These are phyloP conservation scores for Denticeps clupeoides DNA, from an alignment of 2,797 vertebrate genomes.

Conservation along the genomic window DNA sequence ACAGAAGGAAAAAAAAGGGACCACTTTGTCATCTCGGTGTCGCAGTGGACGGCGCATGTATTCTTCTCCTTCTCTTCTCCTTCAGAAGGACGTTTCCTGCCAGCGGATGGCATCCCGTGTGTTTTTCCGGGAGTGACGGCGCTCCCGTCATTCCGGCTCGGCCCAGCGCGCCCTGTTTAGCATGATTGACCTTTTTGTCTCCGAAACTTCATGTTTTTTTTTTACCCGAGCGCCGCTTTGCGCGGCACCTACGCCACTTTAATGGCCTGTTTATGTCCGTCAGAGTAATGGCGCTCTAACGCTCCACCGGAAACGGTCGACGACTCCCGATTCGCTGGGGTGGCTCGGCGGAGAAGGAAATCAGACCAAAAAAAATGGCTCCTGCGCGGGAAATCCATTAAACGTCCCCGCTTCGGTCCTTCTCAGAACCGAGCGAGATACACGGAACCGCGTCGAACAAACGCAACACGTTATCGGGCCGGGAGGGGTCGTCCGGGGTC, in stretches of 20 bases:
- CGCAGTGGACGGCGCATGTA: background rate
- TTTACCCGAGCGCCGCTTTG: background rate
- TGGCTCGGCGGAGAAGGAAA: too few relatives aligned
- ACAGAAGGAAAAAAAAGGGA: background rate
- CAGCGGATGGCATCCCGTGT: background rate
- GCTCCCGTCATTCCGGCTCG: background rate
- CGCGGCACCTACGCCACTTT: slow-evolving; percentile 11
- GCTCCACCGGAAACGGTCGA: too few relatives aligned
- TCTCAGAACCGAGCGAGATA: too few relatives aligned
- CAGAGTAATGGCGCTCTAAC: too few relatives aligned
- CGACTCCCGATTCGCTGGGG: too few relatives aligned
- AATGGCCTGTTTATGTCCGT: slow-evolving; percentile 18
- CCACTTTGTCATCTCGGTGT: background rate
- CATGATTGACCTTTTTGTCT: background rate
- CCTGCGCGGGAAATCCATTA: too few relatives aligned
- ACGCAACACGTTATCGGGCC: too few relatives aligned
- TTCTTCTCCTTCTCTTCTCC: background rate
- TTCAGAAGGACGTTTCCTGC: slow-evolving; percentile 1
- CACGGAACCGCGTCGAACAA: too few relatives aligned
- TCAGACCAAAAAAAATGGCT: too few relatives aligned
- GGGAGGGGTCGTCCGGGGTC: background rate
- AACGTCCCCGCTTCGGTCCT: too few relatives aligned
- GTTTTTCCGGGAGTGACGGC: background rate
- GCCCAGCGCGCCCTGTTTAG: background rate
- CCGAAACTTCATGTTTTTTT: background rate